Base-by-base conservation (phyloP, 2,113 vertebrate species). In the human region DNA sequence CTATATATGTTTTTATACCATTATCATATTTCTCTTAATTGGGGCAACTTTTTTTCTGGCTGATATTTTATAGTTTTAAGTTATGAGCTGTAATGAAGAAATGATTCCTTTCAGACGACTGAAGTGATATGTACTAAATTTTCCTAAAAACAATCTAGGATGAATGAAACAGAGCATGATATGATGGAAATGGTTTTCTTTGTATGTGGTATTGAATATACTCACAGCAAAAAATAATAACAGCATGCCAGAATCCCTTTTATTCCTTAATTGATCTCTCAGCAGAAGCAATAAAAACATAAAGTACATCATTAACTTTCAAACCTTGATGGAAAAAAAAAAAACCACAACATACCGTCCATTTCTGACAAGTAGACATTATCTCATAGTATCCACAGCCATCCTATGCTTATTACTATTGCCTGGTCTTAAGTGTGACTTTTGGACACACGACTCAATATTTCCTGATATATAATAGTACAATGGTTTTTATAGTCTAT, bases 281-380 rank as follows among this genome's bases (percentile, higher is more conserved):
- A 98, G 16, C 93, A 94, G 73, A 73, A 93, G 93, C 88, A 98
- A 97, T 97, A 96, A 95, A 98, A 96, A 98, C 96, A 96, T 86
- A 96, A 98, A 98, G 43, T 87, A 94, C 96, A 98, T 98, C 85
- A 98, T 97, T 96, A 95, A 95, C 87, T 93, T 98, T 95, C 82
- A 38, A 98, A 94, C 95, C 98, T 97, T 96, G 91, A 97, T 91
- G 96, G 98, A 96, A 98, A 96, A 76, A 87, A 76, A 87, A 86
- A 86, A 72, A 30, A 0, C 4, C 9, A 59, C 45, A 87, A 22
- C 70, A 92, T 94, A 89, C 45, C 52, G 72, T 96, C 79, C 73
- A 89, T 97, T 98, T 98, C 94, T 98, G 96, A 98, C 90, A 96
- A 98, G 88, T 94, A 99, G 98, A 98, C 98, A 98, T 99, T 98